Evolutionary conservation across 2,113 vertebrate species (phyloP), one percentile per base, ranked within the genome.

Genomic region (Leptobrachium ailaonicum): DNA sequence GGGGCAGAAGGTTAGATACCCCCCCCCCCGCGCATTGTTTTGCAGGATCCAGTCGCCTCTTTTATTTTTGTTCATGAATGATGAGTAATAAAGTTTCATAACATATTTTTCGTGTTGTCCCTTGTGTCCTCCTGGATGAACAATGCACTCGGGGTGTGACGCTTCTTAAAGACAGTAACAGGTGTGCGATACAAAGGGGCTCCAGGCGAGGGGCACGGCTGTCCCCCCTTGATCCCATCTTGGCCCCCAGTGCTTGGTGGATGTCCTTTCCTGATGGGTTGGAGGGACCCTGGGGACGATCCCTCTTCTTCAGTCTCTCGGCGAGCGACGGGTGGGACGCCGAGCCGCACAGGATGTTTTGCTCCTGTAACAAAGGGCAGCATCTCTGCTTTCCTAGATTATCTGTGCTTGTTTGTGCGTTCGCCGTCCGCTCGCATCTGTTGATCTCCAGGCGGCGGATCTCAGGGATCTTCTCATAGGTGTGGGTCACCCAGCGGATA

Each of bases 271-370:
- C 8, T 11, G 6, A 10, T n/a, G 2, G 73, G 54, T 7, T 64
- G 62, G 63, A 14, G 67, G 54, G 63, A 50, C 45, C 43, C 42
- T 41, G 56, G 64, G 66, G 76, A 60, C 20, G 67, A 66, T 67
- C 47, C 43, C 75, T 77, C 76, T 70, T 41, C 76, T 70, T 41
- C 76, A 63, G 67, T 78, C 76, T 70, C 66, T 60, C 14, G 42
- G 10, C n/a, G 2, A 2, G 3, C 66, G 7, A 3, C 62, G 76
- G 76, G 76, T 78, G 76, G 60, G 76, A 71, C 43, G 13, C 44
- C 45, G 13, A 4, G 41, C 47, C 20, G 54, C 11, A 71, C 67
- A 78, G 76, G 76, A 78, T 78, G 76, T 78, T 78, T 76, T 71
- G 70, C 12, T 78, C 54, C 2, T 62, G 7, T 47, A 77, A 71